Conservation (phyloP, 2,797 vertebrate genomes). For the Adrianichthys oophorus region DNA sequence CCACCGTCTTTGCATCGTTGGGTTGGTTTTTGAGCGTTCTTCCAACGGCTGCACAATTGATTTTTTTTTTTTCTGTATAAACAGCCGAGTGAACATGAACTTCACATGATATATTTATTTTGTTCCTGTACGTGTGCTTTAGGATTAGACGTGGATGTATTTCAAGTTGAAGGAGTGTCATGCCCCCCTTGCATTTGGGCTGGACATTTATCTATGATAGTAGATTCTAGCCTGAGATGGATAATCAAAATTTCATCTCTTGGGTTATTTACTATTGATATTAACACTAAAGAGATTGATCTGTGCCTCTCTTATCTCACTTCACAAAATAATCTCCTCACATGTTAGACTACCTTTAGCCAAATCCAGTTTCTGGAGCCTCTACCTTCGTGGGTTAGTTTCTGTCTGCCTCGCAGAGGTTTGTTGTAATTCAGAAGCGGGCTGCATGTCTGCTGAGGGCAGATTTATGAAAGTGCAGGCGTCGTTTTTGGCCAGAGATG, state of each 20-base stretch:
- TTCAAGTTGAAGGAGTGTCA: neutral
- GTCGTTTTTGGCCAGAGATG: slow-evolving; percentile 46
- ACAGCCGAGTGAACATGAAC: slow-evolving; percentile 8
- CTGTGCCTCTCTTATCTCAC: neutral
- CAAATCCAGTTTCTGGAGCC: slow-evolving; percentile 20
- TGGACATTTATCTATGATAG: slow-evolving; percentile 23
- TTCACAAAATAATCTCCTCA: slow-evolving; percentile 17
- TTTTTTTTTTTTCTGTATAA: slow-evolving; percentile 4
- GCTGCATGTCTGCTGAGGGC: slow-evolving; percentile 1
- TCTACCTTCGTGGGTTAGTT: slow-evolving; percentile 29
- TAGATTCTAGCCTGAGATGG: slow-evolving; percentile 22
- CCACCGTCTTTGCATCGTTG: neutral
- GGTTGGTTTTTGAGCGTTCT: neutral
- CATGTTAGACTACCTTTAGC: slow-evolving; percentile 10
- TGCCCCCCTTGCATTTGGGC: too few species aligned
- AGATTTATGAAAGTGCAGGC: slow-evolving; percentile 63
- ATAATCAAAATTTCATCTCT: slow-evolving; percentile 68
- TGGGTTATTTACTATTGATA: slow-evolving; percentile 28
- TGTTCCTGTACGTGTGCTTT: neutral
- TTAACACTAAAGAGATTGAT: slow-evolving; percentile 33
- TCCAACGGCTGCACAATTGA: neutral
- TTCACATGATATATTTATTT: slow-evolving; percentile 11
- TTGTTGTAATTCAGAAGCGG: slow-evolving; percentile 25
- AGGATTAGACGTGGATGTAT: slow-evolving; percentile 7
- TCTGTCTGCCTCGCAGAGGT: slow-evolving; percentile 12